A percentile compares a stretch with the other conserved stretches of the same genome.
phyloP scores from a whole-genome alignment of 2,113 vertebrate species.

The Aleadryas rufinucha region DNA sequence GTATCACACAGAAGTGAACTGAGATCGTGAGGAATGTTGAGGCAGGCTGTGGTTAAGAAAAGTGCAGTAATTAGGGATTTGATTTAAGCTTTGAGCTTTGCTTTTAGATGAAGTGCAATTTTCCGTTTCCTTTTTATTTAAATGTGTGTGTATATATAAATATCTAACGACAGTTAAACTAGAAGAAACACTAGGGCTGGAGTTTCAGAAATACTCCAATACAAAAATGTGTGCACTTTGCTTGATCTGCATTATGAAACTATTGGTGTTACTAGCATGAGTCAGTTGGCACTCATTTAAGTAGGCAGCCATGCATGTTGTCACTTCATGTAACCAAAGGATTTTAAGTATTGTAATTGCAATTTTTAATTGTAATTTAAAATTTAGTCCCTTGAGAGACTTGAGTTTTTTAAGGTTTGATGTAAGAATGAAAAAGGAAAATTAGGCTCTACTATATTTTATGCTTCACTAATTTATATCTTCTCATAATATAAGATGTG shows the following conservation, averaged over 20 bases:
- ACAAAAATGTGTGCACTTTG: neutral
- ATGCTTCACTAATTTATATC: constrained; percentile 33
- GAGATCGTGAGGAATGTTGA: neutral
- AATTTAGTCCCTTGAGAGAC: neutral
- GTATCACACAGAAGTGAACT: neutral
- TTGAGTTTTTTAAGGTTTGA: neutral
- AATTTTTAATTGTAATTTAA: neutral
- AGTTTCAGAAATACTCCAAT: neutral
- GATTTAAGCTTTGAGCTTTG: neutral
- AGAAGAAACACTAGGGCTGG: neutral
- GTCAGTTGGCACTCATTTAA: neutral
- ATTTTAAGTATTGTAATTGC: neutral
- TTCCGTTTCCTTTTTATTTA: constrained; percentile 20
- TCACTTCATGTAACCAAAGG: neutral
- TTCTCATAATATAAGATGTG: neutral
- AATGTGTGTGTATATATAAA: neutral
- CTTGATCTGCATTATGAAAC: neutral
- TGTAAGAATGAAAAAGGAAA: neutral
- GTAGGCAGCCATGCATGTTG: neutral
- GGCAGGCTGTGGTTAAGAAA: neutral
- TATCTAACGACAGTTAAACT: neutral
- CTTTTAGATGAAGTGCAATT: neutral
- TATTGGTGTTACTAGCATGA: neutral
- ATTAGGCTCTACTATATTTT: neutral
- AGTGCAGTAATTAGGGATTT: neutral